Conservation (phyloP, 2,797 vertebrate genomes). For the Spinibarbus caldwelli region DNA sequence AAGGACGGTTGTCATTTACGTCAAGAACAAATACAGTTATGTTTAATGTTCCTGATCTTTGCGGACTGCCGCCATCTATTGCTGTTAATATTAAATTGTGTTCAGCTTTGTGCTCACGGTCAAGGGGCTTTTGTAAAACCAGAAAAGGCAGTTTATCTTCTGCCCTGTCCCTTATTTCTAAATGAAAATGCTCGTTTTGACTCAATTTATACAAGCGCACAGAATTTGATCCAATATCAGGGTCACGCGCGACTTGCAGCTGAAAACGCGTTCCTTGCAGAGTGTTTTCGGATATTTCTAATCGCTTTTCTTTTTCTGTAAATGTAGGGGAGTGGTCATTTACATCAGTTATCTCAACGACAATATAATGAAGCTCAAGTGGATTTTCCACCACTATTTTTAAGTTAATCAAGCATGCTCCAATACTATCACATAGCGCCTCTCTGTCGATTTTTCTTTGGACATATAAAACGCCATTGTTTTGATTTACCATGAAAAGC, state of each 20-base stretch:
- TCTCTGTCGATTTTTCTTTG: constrained; percentile 71
- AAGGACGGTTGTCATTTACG: constrained; percentile 78
- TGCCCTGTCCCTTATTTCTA: constrained; percentile 63
- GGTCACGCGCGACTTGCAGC: constrained; percentile 59
- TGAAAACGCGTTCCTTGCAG: constrained; percentile 52
- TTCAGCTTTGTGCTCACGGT: constrained; percentile 68
- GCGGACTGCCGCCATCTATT: constrained; percentile 75
- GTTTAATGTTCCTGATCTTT: constrained; percentile 69
- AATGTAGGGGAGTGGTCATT: constrained; percentile 74
- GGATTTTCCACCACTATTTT: constrained; percentile 80
- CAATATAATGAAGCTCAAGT: constrained; percentile 78
- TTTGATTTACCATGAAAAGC: constrained; percentile 63
- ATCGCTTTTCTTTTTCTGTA: constrained; percentile 60
- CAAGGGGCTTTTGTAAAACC: constrained; percentile 70
- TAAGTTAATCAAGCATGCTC: constrained; percentile 71
- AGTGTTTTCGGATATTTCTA: constrained; percentile 69
- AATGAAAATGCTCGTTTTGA: constrained; percentile 57
- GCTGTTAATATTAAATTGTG: constrained; percentile 68
- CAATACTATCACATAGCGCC: constrained; percentile 64
- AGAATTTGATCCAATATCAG: constrained; percentile 58
- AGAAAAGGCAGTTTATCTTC: constrained; percentile 70
- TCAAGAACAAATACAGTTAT: constrained; percentile 74
- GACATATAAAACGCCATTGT: constrained; percentile 65
- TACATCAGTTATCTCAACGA: constrained; percentile 74
- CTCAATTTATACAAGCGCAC: constrained; percentile 59